Evolutionary conservation across 2,888 invertebrate genomes (phyloP), one percentile per base, ranked within the genome.

Genomic region (Plebejus melissa): DNA sequence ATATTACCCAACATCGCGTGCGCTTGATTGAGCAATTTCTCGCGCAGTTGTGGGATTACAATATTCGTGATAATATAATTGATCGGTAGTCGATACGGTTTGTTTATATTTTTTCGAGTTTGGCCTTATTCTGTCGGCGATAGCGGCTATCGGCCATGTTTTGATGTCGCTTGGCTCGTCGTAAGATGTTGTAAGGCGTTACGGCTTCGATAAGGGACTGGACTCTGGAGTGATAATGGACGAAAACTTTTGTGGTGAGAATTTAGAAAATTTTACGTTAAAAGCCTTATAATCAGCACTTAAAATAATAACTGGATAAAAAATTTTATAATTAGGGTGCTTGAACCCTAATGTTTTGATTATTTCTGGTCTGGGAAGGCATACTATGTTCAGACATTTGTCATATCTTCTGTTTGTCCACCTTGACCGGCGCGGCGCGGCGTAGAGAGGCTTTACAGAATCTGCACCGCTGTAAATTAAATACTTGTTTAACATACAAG

Each of bases 1-100:
- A 60, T 77, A 74, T 78, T 79, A 77, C 78, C 71, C 74, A 77
- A 77, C 77, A 75, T 81, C 76, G 80, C 80, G 79, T 81, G 80
- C 77, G 13, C 75, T 70, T 79, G 78, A 80, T 80, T 79, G 79
- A 77, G 78, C 78, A 79, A 80, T 77, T 78, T 79, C 77, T 79
- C 77, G 79, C 78, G 76, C 76, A 76, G 76, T 77, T 75, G 74
- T 76, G 74, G 72, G 76, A 80, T 81, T 77, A 76, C 76, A 76
- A 78, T 76, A 76, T 79, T 58, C 58, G 28, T 57, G 75, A 75
- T 75, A 75, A 58, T 75, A 36, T 41, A 54, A 75, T 75, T 57
- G 28, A 32, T 72, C 32, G 72, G 32, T 72, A 50, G 16, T 72
- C 32, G 72, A 50, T 72, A 50, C 41, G 50, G 28, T 13, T 50